phyloP scores from a whole-genome alignment of 2,113 vertebrate species.

The Platysternon megacephalum region DNA sequence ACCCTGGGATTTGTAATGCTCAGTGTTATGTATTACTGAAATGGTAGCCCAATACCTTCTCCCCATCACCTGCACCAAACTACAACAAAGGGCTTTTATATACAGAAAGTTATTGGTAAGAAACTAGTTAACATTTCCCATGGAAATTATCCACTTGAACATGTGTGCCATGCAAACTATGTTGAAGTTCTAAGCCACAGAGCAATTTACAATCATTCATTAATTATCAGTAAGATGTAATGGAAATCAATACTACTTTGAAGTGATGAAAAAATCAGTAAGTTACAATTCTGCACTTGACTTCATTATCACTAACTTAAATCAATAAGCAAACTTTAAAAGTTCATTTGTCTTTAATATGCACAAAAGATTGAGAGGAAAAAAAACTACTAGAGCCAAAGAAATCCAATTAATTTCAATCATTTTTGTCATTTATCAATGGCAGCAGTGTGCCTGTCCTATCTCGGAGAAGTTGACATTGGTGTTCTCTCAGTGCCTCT shows the following conservation, averaged over 20 bases:
- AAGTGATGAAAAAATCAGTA: background rate
- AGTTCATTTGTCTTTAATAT: background rate
- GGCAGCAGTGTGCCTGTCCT: background rate
- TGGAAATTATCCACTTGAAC: background rate
- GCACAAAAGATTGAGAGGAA: background rate
- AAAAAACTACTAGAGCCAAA: background rate
- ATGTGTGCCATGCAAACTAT: background rate
- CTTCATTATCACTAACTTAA: slow-evolving; percentile 3
- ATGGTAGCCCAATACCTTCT: background rate
- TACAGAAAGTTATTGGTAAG: background rate
- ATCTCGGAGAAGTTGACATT: background rate
- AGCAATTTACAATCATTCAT: background rate
- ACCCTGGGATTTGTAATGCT: background rate
- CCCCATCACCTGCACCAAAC: background rate
- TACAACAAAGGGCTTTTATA: background rate
- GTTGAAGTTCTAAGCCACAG: background rate
- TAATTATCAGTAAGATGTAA: slow-evolving; percentile 41
- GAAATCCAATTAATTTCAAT: background rate
- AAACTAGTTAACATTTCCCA: background rate
- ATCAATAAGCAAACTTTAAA: background rate
- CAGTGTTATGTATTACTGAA: background rate
- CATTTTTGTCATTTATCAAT: background rate
- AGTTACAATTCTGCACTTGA: background rate
- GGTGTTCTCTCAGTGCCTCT: background rate
- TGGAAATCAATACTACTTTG: slow-evolving; percentile 29